These are phyloP conservation scores for Apocrypta bakeri DNA, from an alignment of 1,140 invertebrate species.

Conservation along the genomic window DNA sequence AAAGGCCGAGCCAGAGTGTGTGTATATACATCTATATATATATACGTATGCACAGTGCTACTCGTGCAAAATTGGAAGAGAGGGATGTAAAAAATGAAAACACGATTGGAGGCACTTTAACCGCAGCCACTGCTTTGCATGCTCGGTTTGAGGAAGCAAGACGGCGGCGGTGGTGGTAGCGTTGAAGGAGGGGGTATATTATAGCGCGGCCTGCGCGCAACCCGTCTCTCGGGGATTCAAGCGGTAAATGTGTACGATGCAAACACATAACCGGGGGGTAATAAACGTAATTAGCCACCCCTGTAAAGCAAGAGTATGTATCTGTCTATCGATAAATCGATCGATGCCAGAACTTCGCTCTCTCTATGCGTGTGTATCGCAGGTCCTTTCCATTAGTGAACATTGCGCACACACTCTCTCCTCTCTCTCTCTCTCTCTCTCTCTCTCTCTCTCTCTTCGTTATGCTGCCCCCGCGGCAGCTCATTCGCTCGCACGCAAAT, in stretches of 20 bases:
- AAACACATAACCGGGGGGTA: slow-evolving; percentile 70
- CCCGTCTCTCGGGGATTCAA: slow-evolving; percentile 35
- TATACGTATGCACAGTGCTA: not conserved
- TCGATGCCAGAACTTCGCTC: slow-evolving; percentile 57
- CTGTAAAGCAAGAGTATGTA: slow-evolving; percentile 62
- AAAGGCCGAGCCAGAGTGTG: no score
- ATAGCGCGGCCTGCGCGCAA: not conserved
- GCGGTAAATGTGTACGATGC: slow-evolving; percentile 63
- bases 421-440: slow-evolving; percentile 43
- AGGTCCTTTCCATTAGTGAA: slow-evolving; percentile 66
- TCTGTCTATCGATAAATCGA: slow-evolving; percentile 68
- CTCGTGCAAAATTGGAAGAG: slow-evolving; percentile 31
- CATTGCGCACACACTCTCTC: no score
- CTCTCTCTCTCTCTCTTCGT: slow-evolving; percentile 36
- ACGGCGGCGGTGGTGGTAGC: not conserved
- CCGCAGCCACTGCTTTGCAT: not conserved
- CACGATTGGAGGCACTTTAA: slow-evolving; percentile 32
- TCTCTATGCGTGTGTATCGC: slow-evolving; percentile 30
- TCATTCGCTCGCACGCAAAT: slow-evolving; percentile 23
- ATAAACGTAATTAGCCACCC: slow-evolving; percentile 72
- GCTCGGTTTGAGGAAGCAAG: not conserved
- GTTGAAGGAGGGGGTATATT: slow-evolving; percentile 1
- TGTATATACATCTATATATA: no score
- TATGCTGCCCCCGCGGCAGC: slow-evolving; percentile 17
- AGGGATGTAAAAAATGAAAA: slow-evolving; percentile 32